Evolutionary conservation across 2,797 vertebrate genomes (phyloP), one percentile per base, ranked within the genome.

Genomic region (Distichodus sexfasciatus): DNA sequence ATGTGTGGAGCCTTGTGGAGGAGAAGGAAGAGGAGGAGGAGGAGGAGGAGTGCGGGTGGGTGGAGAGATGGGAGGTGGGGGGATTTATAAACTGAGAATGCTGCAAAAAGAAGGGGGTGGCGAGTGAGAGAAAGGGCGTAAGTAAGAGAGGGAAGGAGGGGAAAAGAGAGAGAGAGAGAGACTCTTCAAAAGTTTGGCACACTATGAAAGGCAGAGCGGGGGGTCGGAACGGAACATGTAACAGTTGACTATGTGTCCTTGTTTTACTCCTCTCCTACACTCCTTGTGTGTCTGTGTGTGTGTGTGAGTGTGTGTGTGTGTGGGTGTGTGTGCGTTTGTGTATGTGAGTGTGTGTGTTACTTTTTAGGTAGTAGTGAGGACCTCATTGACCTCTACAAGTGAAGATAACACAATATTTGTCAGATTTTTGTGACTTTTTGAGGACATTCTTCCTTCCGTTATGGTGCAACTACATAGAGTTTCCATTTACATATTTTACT

Each of bases 11-110:
- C 91, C 91, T 41, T 76, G 70, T 40, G 26, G 59, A 72, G 71
- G 72, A 79, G 63, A 69, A 21, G 1, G 79, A 77, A 72, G 78
- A 79, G 60, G 76, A 81, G 75, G 67, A 64, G 58, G 50, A 43
- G 17, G 35, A 23, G 1, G 36, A 3, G 71, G 72, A 79, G 63
- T 71, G 24, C 1, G 79, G 77, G 74, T 79, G 80, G 60, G 76
- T 82, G 75, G 67, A 64, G 58, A 50, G 47, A 23, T 28, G 23
- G 1, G 36, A 3, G 65, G 65, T 40, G 81, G 90, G 90, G 85
- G 83, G 88, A 94, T 94, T 94, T 95, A 94, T 94, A 91, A 93
- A 91, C 91, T 91, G 91, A 91, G 87, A 38, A 86, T 84, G 85
- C 78, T 89, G 89, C 84, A 84, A 91, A 94, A 55, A 51, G 12